Percentiles rank a stretch among this genome's conserved stretches.
These are phyloP conservation scores for Monarcha castaneiventris DNA, from an alignment of 2,113 vertebrate species.

Conservation along the genomic window DNA sequence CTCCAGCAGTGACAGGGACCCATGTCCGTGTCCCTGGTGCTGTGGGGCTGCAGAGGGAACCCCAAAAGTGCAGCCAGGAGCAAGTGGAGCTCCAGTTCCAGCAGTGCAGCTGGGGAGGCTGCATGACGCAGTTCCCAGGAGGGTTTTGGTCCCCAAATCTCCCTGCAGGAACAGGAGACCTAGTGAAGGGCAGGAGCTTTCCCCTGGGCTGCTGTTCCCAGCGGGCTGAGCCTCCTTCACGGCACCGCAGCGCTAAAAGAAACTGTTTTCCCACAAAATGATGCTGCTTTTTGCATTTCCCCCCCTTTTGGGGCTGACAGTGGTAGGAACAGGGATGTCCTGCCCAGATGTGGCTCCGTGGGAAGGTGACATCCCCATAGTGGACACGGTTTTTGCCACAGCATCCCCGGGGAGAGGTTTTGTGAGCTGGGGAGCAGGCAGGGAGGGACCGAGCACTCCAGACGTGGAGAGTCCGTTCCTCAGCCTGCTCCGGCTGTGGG, in stretches of 20 bases:
- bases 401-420: neutral
- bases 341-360: neutral
- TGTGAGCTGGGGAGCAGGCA: neutral
- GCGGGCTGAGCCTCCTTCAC: neutral
- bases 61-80: neutral
- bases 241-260: fast-evolving
- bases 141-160: neutral
- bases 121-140: neutral
- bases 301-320: neutral
- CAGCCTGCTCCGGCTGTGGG: neutral
- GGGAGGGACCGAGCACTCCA: neutral
- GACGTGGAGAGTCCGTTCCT: neutral
- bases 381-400: neutral
- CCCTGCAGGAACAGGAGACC: neutral
- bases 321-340: neutral
- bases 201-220: neutral
- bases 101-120: fast-evolving
- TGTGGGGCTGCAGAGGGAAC: neutral
- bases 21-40: fast-evolving
- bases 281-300: neutral
- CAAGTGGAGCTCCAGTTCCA: neutral
- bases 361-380: neutral
- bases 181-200: neutral
- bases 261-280: neutral
- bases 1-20: neutral